Base-by-base conservation (phyloP, 2,797 vertebrate genomes). In the Pristis pectinata region DNA sequence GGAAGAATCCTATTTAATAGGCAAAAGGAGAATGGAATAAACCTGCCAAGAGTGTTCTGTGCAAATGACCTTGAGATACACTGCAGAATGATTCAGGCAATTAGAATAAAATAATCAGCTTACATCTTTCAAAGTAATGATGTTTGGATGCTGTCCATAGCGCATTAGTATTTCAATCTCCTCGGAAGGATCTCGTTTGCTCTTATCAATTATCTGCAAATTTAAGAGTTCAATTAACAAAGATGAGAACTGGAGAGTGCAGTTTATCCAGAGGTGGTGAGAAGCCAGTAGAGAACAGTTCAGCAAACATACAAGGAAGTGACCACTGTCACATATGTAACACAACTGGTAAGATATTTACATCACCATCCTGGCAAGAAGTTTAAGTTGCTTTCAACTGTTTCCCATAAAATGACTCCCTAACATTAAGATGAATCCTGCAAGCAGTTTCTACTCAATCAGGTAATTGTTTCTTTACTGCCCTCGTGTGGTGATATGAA, bases 91-190 rank as follows among this genome's bases (percentile, higher is more conserved):
- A 79, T 3, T 72, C 49, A 64, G n/a, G 34, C 77, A 61, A n/a
- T 77, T 53, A 27, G 30, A 74, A 94, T 94, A 59, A 94, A 77
- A 95, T 24, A 44, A 79, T 0, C 94, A 95, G 98, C 98, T 94
- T 96, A 99, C 99, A 95, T 99, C 99, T 96, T 99, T 99, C 95
- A 99, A 97, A 64, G 99, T 99, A 96, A 99, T 99, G 97, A 99
- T 99, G 96, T 99, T 99, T 80, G 98, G 98, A 95, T 99, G 99
- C 89, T 99, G 98, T 95, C 98, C 98, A 22, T 99, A 99, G 96
- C 98, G 97, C 98, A 99, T 99, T 95, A 99, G 97, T 96, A 99
- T 99, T 96, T 99, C 98, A 0, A 98, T 99, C 97, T 99, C 99
- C 96, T 99, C 99, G 1, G 99, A 99, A 0, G 99, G 99, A 95